Evolutionary conservation across 2,797 vertebrate genomes (phyloP).

Genomic region (Gouania willdenowi): DNA sequence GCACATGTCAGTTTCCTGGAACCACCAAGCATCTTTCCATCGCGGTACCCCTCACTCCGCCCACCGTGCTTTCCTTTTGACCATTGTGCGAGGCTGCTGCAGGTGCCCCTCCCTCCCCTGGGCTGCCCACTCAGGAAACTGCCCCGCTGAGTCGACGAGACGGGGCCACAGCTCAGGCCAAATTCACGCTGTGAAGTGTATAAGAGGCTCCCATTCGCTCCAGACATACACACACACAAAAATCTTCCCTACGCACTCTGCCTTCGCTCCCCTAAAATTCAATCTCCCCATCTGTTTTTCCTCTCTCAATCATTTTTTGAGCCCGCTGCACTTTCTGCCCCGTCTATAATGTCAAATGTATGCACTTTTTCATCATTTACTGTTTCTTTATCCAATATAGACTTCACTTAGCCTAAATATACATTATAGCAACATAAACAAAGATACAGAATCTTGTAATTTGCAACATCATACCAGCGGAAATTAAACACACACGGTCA

Average conservation of each 20-base stretch:
- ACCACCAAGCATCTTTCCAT: slow-evolving; percentile 75
- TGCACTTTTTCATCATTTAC: slow-evolving; percentile 6
- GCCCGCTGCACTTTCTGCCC: slow-evolving; percentile 16
- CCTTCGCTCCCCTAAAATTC: slow-evolving; percentile 52
- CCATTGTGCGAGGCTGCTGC: slow-evolving; percentile 73
- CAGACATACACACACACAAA: slow-evolving; percentile 69
- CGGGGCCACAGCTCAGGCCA: slow-evolving; percentile 75
- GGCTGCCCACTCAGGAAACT: slow-evolving; percentile 81
- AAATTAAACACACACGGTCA: slow-evolving; percentile 17
- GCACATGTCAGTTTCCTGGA: slow-evolving; percentile 76
- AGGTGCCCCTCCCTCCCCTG: slow-evolving; percentile 87
- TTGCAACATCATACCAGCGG: slow-evolving; percentile 4
- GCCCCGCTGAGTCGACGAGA: slow-evolving; percentile 79
- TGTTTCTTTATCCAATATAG: too few relatives aligned
- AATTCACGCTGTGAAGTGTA: slow-evolving; percentile 74
- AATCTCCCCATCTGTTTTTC: slow-evolving; percentile 79
- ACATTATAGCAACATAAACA: too few relatives aligned
- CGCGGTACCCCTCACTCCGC: slow-evolving; percentile 27
- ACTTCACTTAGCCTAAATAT: background rate
- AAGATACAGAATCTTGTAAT: slow-evolving; percentile 2
- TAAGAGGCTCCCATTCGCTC: slow-evolving; percentile 76
- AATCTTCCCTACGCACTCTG: slow-evolving; percentile 53
- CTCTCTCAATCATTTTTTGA: slow-evolving; percentile 63
- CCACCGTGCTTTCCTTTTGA: slow-evolving; percentile 50
- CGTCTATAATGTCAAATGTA: slow-evolving; percentile 2